Evolutionary conservation across 2,888 invertebrate genomes (phyloP), one percentile per base, ranked within the genome.

Genomic region (Notocelia uddmanniana): DNA sequence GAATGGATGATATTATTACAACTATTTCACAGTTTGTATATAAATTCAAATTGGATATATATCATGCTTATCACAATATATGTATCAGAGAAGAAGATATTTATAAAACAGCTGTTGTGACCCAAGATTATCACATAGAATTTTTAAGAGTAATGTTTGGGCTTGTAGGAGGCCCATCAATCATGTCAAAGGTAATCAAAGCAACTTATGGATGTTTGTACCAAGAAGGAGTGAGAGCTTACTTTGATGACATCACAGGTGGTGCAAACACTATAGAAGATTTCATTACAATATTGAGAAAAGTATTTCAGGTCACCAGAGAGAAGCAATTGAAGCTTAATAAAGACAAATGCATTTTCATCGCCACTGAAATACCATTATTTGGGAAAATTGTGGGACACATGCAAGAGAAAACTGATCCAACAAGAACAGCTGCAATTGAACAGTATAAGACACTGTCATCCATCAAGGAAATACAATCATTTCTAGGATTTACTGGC

Each of bases 311-410:
- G n/a, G 19, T 63, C 19, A 63, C 63, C 23, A 54, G n/a, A n/a
- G n/a, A n/a, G n/a, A n/a, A n/a, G n/a, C n/a, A n/a, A n/a, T n/a
- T n/a, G n/a, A n/a, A n/a, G n/a, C n/a, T n/a, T n/a, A n/a, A n/a
- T n/a, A 69, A 69, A n/a, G 69, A 69, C 19, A 69, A 69, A 63
- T 63, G 69, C 54, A 55, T 64, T 62, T 70, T 70, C 26, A 57
- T 64, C 11, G 55, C 55, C 13, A 64, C 18, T 2, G 63, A 70
- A 64, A 70, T 70, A 57, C 62, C 45, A 57, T 31, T 70, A 45
- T 70, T 70, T 57, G 64, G 63, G 1, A 70, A 64, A 57, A 70
- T 63, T 15, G 41, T 63, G 31, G 63, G 55, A 0, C 26, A 54
- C 18, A 45, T 48, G 23, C 45, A 64, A 54, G 64, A 64, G 57